These are phyloP conservation scores for Drosophila sechellia DNA, from an alignment of 1,140 invertebrate genomes.

Conservation along the genomic window DNA sequence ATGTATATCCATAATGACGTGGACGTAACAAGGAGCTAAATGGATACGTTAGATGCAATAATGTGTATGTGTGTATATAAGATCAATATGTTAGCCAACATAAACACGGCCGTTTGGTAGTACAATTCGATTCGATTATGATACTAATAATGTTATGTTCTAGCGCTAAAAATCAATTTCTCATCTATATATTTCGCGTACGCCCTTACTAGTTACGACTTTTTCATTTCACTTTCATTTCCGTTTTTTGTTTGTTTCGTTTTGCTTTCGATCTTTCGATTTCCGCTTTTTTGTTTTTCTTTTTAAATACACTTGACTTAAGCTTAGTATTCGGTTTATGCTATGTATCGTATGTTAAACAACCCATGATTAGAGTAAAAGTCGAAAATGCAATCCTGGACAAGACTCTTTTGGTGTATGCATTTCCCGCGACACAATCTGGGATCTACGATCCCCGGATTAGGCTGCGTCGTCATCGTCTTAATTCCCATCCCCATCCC, in stretches of 20 bases:
- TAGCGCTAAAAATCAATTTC: constrained; percentile 58
- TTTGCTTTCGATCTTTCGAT: constrained; percentile 7
- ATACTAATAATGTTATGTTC: constrained; percentile 41
- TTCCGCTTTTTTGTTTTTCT: constrained; percentile 15
- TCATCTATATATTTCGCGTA: constrained; percentile 43
- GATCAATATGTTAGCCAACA: constrained; percentile 37
- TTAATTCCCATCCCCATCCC: constrained; percentile 16
- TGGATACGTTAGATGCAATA: constrained; percentile 14
- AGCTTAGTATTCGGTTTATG: constrained; percentile 70
- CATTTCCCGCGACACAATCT: constrained; percentile 53
- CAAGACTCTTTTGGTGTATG: constrained; percentile 72
- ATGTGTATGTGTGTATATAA: constrained; percentile 8
- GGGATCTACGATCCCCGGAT: constrained; percentile 14
- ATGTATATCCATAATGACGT: constrained; percentile 16
- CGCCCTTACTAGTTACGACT: constrained; percentile 64
- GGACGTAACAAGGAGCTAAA: constrained; percentile 50
- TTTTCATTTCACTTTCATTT: constrained; percentile 9
- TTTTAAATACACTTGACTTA: constrained; percentile 68
- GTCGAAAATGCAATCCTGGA: constrained; percentile 82
- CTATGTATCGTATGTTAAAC: constrained; percentile 76
- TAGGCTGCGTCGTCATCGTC: constrained; percentile 67
- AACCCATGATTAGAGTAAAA: constrained; percentile 83
- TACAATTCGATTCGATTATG: constrained; percentile 48
- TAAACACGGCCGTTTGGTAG: constrained; percentile 66
- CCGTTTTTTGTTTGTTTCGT: neutral